phyloP scores from a whole-genome alignment of 2,113 vertebrate genomes.

The Cyanoliseus patagonus region DNA sequence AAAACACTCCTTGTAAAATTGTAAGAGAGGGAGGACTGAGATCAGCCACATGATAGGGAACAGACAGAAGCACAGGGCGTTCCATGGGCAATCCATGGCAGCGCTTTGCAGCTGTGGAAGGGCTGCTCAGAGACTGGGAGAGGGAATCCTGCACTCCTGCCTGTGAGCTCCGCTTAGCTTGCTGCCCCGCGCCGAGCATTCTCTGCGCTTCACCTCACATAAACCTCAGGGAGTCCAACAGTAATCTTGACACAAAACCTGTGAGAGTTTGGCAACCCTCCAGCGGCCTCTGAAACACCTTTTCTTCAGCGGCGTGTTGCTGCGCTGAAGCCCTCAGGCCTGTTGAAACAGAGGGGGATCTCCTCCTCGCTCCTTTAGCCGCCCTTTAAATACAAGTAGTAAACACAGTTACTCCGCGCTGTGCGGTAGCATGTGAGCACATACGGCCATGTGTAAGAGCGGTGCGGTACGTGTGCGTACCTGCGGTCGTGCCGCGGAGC shows the following conservation, averaged over 20 bases:
- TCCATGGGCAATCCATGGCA: accelerated
- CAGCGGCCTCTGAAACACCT: neutral
- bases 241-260: neutral
- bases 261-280: neutral
- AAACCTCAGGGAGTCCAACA: neutral
- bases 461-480: neutral
- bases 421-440: neutral
- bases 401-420: neutral
- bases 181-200: neutral
- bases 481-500: neutral
- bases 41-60: accelerated
- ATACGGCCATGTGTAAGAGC: neutral
- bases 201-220: neutral
- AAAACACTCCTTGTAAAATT: neutral
- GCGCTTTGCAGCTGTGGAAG: neutral
- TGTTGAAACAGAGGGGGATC: neutral
- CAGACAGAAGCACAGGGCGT: neutral
- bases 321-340: neutral
- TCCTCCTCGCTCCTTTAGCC: neutral
- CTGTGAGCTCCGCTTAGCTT: neutral
- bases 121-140: neutral
- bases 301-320: neutral
- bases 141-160: neutral
- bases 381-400: neutral
- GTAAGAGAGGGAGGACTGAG: neutral